phyloP scores from a whole-genome alignment of 2,888 invertebrate genomes.

The Cantharis nigra region DNA sequence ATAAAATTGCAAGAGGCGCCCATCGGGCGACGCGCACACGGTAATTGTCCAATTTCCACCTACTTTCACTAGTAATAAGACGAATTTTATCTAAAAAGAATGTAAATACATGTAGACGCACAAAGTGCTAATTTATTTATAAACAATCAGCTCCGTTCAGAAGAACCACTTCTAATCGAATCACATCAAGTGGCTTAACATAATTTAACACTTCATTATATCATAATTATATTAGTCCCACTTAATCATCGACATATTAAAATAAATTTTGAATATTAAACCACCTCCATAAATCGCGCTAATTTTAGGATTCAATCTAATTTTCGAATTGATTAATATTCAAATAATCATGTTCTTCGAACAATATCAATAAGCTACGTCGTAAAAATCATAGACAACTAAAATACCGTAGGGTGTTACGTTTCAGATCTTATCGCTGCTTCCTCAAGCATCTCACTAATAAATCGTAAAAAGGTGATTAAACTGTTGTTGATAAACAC shows the following conservation, averaged over 20 bases:
- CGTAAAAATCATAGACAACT: neutral
- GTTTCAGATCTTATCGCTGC: neutral
- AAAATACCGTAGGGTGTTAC: neutral
- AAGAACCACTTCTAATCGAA: neutral
- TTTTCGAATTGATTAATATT: neutral
- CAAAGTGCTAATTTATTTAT: neutral
- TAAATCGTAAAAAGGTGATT: neutral
- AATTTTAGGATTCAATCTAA: neutral
- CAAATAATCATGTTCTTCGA: neutral
- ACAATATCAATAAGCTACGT: too few relatives aligned
- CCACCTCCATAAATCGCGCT: neutral
- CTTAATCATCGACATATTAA: neutral
- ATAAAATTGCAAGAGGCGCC: neutral
- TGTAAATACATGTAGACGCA: neutral
- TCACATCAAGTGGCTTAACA: neutral
- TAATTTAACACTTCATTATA: constrained; percentile 5
- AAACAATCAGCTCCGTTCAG: neutral
- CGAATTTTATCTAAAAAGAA: neutral
- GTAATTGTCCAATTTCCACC: neutral
- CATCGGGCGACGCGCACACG: neutral
- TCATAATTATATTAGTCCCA: neutral
- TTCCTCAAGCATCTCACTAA: neutral
- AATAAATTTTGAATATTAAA: neutral
- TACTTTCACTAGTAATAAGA: neutral
- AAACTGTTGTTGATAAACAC: neutral